Conservation (phyloP, 2,113 vertebrate species). For the Eupsittula cactorum region DNA sequence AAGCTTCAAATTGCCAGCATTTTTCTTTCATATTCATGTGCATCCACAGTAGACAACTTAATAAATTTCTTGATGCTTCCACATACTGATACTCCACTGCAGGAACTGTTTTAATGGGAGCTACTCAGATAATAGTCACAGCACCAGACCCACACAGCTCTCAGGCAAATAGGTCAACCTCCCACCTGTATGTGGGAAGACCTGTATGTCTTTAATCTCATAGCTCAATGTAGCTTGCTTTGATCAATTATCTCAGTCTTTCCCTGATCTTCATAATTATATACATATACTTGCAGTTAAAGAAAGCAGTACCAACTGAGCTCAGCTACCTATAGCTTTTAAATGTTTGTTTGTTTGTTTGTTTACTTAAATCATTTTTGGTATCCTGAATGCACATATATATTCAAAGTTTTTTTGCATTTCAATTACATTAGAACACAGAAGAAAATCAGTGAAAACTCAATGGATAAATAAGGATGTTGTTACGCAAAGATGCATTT, state of each 20-base stretch:
- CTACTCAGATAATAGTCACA: background rate
- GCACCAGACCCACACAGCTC: background rate
- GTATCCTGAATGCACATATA: background rate
- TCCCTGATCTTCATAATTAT: background rate
- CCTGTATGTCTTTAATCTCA: background rate
- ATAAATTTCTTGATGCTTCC: background rate
- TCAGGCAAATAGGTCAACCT: background rate
- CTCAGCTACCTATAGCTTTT: background rate
- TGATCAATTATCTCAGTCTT: background rate
- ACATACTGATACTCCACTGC: background rate
- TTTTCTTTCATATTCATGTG: background rate
- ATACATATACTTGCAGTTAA: background rate
- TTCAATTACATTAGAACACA: background rate
- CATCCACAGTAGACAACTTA: background rate
- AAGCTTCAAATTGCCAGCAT: background rate
- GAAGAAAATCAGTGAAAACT: background rate
- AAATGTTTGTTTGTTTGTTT: background rate
- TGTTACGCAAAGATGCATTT: background rate
- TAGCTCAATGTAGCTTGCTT: background rate
- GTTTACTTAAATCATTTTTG: background rate
- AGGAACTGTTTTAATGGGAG: background rate
- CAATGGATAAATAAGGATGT: background rate
- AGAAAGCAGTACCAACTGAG: background rate
- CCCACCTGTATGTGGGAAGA: background rate
- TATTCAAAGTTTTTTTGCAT: background rate